Base-by-base conservation (phyloP, 1,140 invertebrate species). In the Portunus trituberculatus region DNA sequence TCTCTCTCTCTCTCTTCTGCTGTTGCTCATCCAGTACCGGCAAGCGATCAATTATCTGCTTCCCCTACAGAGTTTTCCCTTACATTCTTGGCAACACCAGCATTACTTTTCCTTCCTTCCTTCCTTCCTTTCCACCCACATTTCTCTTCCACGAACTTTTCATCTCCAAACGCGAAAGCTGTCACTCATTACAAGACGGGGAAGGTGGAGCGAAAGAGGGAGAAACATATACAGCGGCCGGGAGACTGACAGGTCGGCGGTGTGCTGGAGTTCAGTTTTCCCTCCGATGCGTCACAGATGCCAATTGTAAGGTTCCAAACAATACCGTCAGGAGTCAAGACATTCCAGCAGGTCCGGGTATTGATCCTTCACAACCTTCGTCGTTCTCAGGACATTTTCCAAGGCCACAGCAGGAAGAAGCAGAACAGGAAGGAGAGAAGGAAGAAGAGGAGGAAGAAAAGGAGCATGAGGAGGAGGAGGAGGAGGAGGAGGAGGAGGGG, bases 261-360 rank as follows among this genome's bases (percentile, higher is more conserved):
- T 16, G n/a, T 10, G 86, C 4, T 14, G 45, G 31, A 88, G 86
- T 88, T 39, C 86, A 88, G 45, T 88, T 88, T 88, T 88, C 86
- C 45, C 12, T 20, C 32, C 86, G 86, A 88, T 31, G 86, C 86
- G 86, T 88, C 45, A 20, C 16, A 88, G 86, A 46, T 88, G 86
- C 86, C 86, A 88, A 88, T 88, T 88, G 28, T 88, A 88, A 88
- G 86, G 67, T 20, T 76, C 67, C 67, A 88, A 46, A 88, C 86
- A 88, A 88, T 88, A n/a, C 31, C 32, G 32, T 88, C 86, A 29
- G 32, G 86, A 88, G 45, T 39, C 86, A 32, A 39, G 45, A 32
- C 86, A 88, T 46, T 88, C 28, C 31, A 39, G 32, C 67, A 76
- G 20, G 67, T 76, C 67, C 67, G 6, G 67, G 67, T 76, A 76